Conservation (phyloP, 2,113 vertebrate genomes). For the human (Homo sapiens) region DNA sequence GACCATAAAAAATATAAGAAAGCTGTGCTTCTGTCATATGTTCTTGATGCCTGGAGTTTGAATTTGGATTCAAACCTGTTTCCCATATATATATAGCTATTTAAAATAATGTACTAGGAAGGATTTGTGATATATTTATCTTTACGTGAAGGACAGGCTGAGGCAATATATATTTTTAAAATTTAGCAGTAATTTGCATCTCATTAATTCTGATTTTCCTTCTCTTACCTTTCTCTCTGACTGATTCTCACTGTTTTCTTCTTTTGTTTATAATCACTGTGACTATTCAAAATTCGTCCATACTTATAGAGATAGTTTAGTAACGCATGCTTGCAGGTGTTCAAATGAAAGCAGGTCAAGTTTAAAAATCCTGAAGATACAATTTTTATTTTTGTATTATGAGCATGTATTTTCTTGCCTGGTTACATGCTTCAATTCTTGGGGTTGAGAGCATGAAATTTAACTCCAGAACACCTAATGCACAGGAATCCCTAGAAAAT, state of each 20-base stretch:
- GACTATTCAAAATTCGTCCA: neutral
- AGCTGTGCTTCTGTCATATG: neutral
- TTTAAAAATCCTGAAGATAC: neutral
- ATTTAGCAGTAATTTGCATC: neutral
- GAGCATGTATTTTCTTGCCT: neutral
- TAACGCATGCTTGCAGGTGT: neutral
- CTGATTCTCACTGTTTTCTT: neutral
- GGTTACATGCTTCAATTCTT: neutral
- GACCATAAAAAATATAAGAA: neutral
- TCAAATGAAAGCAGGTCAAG: neutral
- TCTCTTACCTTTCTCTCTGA: neutral
- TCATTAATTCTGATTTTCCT: neutral
- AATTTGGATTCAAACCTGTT: neutral
- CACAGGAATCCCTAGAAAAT: neutral
- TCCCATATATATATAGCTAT: neutral
- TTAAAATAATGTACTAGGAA: conserved; percentile 18
- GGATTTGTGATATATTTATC: neutral
- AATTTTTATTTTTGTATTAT: neutral
- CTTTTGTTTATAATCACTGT: neutral
- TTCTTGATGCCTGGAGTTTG: neutral
- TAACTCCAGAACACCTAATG: neutral
- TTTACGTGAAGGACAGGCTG: neutral
- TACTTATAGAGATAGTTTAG: neutral
- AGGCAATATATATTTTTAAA: neutral
- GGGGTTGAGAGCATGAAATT: neutral